Percentiles rank a stretch among this genome's conserved stretches.
These are phyloP conservation scores for Seladonia tumulorum DNA, from an alignment of 2,888 invertebrate genomes.

Conservation along the genomic window DNA sequence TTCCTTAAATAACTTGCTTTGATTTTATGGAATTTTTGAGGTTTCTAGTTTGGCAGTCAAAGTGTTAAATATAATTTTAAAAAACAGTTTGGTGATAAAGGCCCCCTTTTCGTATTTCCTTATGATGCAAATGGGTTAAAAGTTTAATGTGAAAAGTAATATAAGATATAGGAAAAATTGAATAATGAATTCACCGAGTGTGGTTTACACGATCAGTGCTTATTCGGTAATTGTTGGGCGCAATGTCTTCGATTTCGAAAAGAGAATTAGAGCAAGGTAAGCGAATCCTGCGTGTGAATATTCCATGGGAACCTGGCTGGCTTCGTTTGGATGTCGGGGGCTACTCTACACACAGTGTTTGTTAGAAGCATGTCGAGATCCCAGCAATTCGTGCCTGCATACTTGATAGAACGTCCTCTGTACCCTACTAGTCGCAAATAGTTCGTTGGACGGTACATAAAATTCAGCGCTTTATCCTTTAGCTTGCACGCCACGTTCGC, in stretches of 20 bases:
- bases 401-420: constrained; percentile 24
- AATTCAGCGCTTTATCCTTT: constrained; percentile 53
- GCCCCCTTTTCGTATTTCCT: no score
- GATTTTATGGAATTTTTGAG: no score
- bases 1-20: no score
- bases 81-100: no score
- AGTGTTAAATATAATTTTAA: no score
- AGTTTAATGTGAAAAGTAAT: no score
- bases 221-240: not conserved
- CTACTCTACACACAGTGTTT: not conserved
- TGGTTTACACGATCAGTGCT: no score
- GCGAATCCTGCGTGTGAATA: not conserved
- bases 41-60: no score
- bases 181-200: no score
- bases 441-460: constrained; percentile 47
- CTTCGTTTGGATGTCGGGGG: not conserved
- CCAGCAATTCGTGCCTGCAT: constrained; percentile 42
- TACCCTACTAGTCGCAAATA: constrained; percentile 43
- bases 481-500: constrained; percentile 52
- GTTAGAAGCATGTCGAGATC: constrained; percentile 42
- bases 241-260: not conserved
- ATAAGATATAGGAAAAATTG: no score
- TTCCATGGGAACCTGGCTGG: not conserved
- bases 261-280: constrained; percentile 3
- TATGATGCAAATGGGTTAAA: no score